Base-by-base conservation (phyloP, 2,797 vertebrate species). In the Tokudaia tokunoshimensis region DNA sequence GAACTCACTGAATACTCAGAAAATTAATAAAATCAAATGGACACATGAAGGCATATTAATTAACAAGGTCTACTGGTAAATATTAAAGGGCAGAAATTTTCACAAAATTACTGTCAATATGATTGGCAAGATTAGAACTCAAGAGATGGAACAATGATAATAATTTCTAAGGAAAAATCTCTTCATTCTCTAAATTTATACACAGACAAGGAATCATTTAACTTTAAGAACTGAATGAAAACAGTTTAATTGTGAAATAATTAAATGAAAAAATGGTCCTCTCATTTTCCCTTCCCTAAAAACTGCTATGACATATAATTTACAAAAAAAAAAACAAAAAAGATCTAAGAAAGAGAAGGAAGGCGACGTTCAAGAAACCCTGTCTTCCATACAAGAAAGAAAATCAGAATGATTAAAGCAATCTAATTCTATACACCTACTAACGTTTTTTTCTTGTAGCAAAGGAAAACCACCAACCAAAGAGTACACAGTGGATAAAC, bases 131-230 rank as follows among this genome's bases (percentile, higher is more conserved):
- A 55, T 67, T 29, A 79, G 41, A 92, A 86, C 52, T 6, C 37
- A 74, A 92, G 84, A 65, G 8, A 72, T 14, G 41, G 34, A 89
- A 94, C 2, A 78, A 87, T 44, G 26, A 17, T 52, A 29, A 19
- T 80, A 74, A 90, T 59, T 57, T 83, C 55, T 63, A 14, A 50
- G 63, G 31, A 91, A 92, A 95, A 80, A 79, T 87, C 37, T 55
- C n/a, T 91, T 88, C 44, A 89, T 3, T 26, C 81, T 89, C 14
- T 93, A 84, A 78, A 85, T 89, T 59, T 63, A 67, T 76, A 84
- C n/a, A 44, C 31, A 80, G 59, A 20, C 47, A 82, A 92, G 26
- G 6, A 31, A 93, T 78, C 14, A 72, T 31, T 89, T 11, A 67
- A 34, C 24, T 44, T 4, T 37, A 14, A 80, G 1, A 24, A 92